Evolutionary conservation across 2,113 vertebrate species (phyloP).

Genomic region (Daboia siamensis): DNA sequence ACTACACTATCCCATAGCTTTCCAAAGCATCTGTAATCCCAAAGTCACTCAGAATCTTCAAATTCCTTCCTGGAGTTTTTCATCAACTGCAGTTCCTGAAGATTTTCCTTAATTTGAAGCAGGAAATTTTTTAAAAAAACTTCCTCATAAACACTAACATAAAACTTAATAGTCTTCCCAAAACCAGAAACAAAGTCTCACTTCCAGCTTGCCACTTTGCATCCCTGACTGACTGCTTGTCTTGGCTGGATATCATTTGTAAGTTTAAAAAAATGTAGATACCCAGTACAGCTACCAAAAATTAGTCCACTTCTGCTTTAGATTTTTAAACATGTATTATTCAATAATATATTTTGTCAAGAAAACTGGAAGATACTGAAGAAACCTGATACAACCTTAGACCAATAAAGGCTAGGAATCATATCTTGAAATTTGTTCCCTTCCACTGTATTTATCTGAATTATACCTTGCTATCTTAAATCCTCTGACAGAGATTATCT

Average conservation of each 20-base stretch:
- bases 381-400: neutral
- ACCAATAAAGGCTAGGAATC: neutral
- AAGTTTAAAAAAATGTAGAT: neutral
- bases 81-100: neutral
- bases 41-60: neutral
- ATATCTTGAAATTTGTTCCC: neutral
- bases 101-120: neutral
- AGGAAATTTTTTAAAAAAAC: neutral
- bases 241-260: neutral
- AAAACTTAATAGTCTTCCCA: neutral
- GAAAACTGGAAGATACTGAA: neutral
- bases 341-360: neutral
- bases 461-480: neutral
- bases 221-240: neutral
- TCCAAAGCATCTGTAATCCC: neutral
- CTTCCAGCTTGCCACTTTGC: neutral
- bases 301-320: neutral
- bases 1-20: neutral
- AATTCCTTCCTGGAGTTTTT: neutral
- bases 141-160: neutral
- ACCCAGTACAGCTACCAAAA: neutral
- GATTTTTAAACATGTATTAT: neutral
- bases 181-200: neutral
- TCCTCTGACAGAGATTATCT: neutral
- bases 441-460: neutral